Conservation (phyloP, 2,888 invertebrate genomes). For the Amphipoea oculea region DNA sequence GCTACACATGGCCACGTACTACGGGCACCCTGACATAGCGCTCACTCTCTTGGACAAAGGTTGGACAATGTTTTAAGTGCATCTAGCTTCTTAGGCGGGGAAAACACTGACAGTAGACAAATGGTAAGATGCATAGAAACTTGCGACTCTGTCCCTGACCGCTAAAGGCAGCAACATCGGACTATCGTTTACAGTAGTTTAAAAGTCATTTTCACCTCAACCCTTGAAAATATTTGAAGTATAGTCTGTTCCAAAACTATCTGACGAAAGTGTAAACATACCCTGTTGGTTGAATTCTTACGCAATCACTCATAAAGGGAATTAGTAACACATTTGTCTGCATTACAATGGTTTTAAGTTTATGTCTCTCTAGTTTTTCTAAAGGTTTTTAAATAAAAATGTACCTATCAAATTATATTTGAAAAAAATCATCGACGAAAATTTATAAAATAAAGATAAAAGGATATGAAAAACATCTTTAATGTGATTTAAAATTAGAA, state of each 20-base stretch:
- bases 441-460: no score
- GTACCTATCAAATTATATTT: no score
- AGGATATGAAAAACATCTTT: no score
- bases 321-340: background rate
- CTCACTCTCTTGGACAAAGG: slow-evolving; percentile 97
- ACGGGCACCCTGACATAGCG: slow-evolving; percentile 98
- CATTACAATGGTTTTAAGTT: background rate
- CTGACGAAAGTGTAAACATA: background rate
- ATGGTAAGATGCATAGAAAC: no score
- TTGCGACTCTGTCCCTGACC: background rate
- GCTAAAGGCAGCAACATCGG: background rate
- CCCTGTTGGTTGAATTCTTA: background rate
- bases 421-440: no score
- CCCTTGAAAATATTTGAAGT: background rate
- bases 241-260: background rate
- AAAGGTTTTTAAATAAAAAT: no score
- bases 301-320: background rate
- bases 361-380: no score
- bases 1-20: slow-evolving; percentile 98
- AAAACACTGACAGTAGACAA: no score
- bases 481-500: no score
- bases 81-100: background rate
- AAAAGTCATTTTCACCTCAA: background rate
- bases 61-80: slow-evolving; percentile 50
- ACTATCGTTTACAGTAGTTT: background rate